Base-by-base conservation (phyloP, 2,113 vertebrate genomes). In the Vulpes lagopus region DNA sequence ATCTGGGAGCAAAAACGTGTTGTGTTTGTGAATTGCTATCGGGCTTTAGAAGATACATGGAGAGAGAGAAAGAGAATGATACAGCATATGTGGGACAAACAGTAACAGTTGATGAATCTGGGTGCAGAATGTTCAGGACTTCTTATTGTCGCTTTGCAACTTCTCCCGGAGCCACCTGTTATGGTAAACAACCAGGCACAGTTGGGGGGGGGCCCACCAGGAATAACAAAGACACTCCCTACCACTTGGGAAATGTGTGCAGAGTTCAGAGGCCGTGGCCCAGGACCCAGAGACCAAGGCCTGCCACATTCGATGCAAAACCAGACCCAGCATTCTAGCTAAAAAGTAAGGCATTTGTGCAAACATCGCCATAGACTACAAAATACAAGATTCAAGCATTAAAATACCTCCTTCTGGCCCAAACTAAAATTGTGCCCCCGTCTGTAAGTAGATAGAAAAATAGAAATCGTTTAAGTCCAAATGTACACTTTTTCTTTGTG, bases 401-500 rank as follows among this genome's bases (percentile, higher is more conserved):
- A 49, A 93, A 91, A 93, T 78, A 86, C 62, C 67, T 95, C 30
- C 57, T 95, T 11, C 53, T 90, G 80, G 80, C 65, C 57, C 81
- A 76, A 81, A 87, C 49, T 67, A 91, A 94, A 94, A 60, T 95
- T 74, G 55, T 95, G 51, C 64, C 38, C 65, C n/a, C 62, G n/a
- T 90, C 51, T 79, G 35, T 74, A 87, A 65, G 35, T 49, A 76
- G 53, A 88, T 19, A 95, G 86, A 73, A 79, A 94, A 76, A 94
- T 19, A 32, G 30, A 94, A 97, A 73, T 0, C 43, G 67, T 83
- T 96, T 92, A 95, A 98, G 87, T 95, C 95, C 82, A 86, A 81
- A 67, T 53, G n/a, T 85, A 49, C 14, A 6, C 60, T 59, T 73
- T 96, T 87, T 97, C 95, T 97, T 96, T 83, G 57, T 88, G 94